A percentile compares a stretch with the other conserved stretches of the same genome.
These are phyloP conservation scores for Cryptoprocta ferox DNA, from an alignment of 2,797 vertebrate species.

Conservation along the genomic window DNA sequence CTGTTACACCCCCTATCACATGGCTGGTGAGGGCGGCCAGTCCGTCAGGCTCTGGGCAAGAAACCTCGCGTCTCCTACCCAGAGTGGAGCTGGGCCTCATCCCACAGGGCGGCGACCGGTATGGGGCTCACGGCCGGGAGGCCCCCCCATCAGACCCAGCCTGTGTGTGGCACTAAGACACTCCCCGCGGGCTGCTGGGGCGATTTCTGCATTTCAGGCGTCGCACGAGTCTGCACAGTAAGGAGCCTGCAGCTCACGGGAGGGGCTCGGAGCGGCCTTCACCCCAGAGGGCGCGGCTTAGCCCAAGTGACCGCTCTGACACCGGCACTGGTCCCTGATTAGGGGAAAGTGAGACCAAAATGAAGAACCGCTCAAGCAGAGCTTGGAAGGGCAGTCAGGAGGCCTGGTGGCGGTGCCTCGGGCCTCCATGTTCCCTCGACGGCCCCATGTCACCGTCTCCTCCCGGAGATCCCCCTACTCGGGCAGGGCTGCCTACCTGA, in stretches of 20 bases:
- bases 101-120: background rate
- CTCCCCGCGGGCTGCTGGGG: background rate
- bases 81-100: accelerated
- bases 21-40: accelerated
- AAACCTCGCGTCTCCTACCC: background rate
- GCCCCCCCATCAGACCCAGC: accelerated
- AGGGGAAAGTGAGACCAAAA: background rate
- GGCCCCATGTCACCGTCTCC: background rate
- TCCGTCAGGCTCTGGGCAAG: background rate
- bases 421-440: too few relatives aligned
- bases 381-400: background rate
- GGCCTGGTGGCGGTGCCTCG: background rate
- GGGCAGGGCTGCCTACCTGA: constrained; percentile 87
- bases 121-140: accelerated
- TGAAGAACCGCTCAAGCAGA: too few relatives aligned
- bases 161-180: accelerated
- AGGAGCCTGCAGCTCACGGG: accelerated
- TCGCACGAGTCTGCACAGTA: accelerated
- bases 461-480: accelerated
- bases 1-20: too few relatives aligned
- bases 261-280: background rate
- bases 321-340: background rate
- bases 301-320: background rate
- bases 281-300: background rate
- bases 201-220: background rate